A percentile compares a stretch with the other conserved stretches of the same genome.
Conservation (phyloP, 2,797 vertebrate species). For the Galaxias olidus region DNA sequence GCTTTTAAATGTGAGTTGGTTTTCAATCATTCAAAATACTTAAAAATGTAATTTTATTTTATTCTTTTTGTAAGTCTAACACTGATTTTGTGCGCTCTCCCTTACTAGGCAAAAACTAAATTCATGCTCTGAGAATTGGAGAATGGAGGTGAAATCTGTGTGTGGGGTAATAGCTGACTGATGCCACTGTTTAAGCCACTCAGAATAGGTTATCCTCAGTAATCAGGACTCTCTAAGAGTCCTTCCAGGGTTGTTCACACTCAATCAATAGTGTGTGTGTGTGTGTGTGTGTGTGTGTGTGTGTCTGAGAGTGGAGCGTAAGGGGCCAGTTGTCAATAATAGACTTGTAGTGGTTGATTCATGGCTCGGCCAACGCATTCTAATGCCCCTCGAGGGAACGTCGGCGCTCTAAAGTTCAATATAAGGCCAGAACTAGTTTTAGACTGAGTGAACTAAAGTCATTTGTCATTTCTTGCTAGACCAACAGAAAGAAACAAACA, state of each 20-base stretch:
- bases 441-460: slow-evolving; percentile 30
- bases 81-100: not conserved
- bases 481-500: too few species aligned
- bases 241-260: slow-evolving; percentile 20
- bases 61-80: not conserved
- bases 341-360: slow-evolving; percentile 50
- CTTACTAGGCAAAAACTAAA: too few species aligned
- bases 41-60: slow-evolving; percentile 12
- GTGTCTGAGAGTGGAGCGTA: slow-evolving; percentile 35
- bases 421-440: slow-evolving; percentile 53
- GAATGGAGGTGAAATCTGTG: not conserved
- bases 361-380: slow-evolving; percentile 38
- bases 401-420: slow-evolving; percentile 45
- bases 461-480: slow-evolving; percentile 38
- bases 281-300: slow-evolving; percentile 38
- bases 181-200: slow-evolving; percentile 20
- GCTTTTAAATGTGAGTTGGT: slow-evolving; percentile 19
- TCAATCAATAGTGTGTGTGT: slow-evolving; percentile 35
- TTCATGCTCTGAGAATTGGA: too few species aligned
- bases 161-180: slow-evolving; percentile 12
- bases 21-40: slow-evolving; percentile 20
- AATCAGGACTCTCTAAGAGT: slow-evolving; percentile 26
- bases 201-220: not conserved
- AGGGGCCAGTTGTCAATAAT: slow-evolving; percentile 43
- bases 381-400: slow-evolving; percentile 32